Evolutionary conservation across 2,797 vertebrate genomes (phyloP), one percentile per base, ranked within the genome.

Genomic region (Etheostoma nigrum): DNA sequence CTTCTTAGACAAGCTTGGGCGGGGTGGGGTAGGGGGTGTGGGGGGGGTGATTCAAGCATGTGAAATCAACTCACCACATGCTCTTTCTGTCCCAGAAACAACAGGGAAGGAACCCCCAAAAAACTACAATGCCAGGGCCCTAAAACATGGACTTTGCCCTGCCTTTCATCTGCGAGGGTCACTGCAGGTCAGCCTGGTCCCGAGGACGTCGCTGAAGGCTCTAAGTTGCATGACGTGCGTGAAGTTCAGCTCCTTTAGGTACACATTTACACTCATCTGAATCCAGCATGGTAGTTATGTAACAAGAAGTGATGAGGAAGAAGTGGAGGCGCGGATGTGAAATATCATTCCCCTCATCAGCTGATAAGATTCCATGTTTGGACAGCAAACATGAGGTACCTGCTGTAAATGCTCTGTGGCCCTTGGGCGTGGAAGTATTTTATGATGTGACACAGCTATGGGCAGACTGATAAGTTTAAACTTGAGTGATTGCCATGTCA

Each of bases 331-430:
- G 82, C 1, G 5, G 14, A 25, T 14, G 81, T 86, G 76, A 84
- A 79, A 85, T 81, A 81, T 91, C 68, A 84, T 85, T 84, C 76
- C 73, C 62, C 59, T 65, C 66, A 72, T 86, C 84, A 89, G 84
- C 88, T 91, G 91, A 93, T 93, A 92, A 89, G 79, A 36, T 21
- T 72, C 49, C 52, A 27, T 90, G 78, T 85, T 88, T 79, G 65
- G 67, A 89, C 59, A 87, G 85, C 80, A 88, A 93, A 89, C 88
- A 87, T 72, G 68, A 86, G 72, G 67, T 81, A 72, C 74, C 74
- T 70, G 82, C 66, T 83, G 64, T 91, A 91, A 92, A 92, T 12
- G 67, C 63, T 77, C 75, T 52, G 33, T 55, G 79, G 85, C 49
- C 84, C 77, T 66, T 53, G 52, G 78, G 85, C 48, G 13, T 74